Base-by-base conservation (phyloP, 2,888 invertebrate species). In the Lithophane leautieri region DNA sequence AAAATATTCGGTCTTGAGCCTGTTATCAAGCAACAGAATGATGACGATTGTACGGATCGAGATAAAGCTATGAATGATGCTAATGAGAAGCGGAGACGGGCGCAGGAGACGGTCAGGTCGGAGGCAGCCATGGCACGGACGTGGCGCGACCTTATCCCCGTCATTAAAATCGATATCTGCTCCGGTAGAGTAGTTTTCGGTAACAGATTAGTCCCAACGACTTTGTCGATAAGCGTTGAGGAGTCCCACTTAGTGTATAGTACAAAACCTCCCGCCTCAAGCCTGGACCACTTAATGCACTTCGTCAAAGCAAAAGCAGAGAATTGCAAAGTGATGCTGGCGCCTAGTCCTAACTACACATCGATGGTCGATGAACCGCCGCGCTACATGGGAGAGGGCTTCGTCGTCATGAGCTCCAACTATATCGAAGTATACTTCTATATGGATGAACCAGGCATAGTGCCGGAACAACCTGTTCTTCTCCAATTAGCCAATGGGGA, bases 371-470 rank as follows among this genome's bases (percentile, higher is more conserved):
- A 99, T 94, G 99, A 99, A 89, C 99, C 99, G 0, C 99, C 99
- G 0, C 90, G 97, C 54, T 99, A 98, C 90, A 99, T 99, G 99
- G 99, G 99, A 8, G 99, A 99, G 95, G 99, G 99, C 0, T 99
- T 99, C 95, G 99, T 99, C 1, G 97, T 99, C 16, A 98, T 99
- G 97, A 99, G 99, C 92, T 99, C 99, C 4, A 99, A 99, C 92
- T 98, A 98, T 91, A 98, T 99, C 89, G 99, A 99, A 92, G 97
- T 99, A 42, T 99, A 99, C 94, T 99, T 99, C 94, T 99, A 99
- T 91, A 99, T 99, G 98, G 99, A 99, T 94, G 99, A 99, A 93
- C 98, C 99, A 70, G 99, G 99, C 4, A 94, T 98, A 70, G 99
- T 99, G 6, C 99, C 99, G 1, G 98, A 98, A 90, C 98, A 98